Conservation (phyloP, 2,888 invertebrate species). For the Caenorhabditis sp. region DNA sequence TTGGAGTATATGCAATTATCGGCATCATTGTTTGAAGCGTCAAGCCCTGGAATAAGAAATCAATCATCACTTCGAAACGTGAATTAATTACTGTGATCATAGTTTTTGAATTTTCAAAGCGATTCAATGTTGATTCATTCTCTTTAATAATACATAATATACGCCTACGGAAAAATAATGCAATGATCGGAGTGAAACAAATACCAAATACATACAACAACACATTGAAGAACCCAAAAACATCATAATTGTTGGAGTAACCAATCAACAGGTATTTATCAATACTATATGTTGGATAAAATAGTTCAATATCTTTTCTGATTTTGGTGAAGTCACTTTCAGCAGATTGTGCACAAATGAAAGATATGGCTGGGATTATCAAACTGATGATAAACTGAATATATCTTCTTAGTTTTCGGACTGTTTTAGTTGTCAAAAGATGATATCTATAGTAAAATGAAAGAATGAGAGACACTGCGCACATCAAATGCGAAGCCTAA, state of each 20-base stretch:
- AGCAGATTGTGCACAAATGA: not conserved
- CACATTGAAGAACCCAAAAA: not conserved
- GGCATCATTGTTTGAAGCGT: not conserved
- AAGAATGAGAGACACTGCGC: not conserved
- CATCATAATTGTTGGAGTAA: not conserved
- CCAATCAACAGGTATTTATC: not conserved
- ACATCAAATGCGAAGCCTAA: not conserved
- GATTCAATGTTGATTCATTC: not conserved
- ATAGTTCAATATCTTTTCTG: not conserved
- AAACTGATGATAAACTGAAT: not conserved
- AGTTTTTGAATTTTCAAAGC: not conserved
- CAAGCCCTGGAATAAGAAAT: not conserved
- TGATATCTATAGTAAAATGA: not conserved
- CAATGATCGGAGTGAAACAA: not conserved
- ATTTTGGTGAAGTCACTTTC: not conserved
- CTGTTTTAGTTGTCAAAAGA: not conserved
- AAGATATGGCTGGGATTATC: not conserved
- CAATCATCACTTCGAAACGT: not conserved
- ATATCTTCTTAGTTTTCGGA: not conserved
- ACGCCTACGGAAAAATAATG: not conserved
- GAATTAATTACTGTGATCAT: not conserved
- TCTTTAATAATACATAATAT: not conserved
- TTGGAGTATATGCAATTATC: not conserved
- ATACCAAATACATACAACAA: not conserved
- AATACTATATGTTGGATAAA: not conserved